These are phyloP conservation scores for Bombus breviceps DNA, from an alignment of 1,140 invertebrate species.

Conservation along the genomic window DNA sequence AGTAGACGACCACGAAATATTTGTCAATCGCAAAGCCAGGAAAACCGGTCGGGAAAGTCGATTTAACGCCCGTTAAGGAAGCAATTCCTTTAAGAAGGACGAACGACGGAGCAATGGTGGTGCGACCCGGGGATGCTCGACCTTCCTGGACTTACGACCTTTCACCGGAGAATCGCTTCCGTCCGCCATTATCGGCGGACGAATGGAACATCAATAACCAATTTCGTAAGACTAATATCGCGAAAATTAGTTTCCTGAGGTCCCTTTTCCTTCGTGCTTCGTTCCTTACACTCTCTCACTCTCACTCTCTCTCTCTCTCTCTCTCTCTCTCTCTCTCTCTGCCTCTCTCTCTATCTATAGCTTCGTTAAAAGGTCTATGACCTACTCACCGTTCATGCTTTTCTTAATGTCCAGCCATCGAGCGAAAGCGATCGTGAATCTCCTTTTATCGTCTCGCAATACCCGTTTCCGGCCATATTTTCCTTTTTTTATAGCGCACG, in stretches of 20 bases:
- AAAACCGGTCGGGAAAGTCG: constrained; percentile 62
- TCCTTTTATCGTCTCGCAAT: constrained; percentile 58
- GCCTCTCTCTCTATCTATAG: not conserved
- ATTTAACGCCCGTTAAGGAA: constrained; percentile 72
- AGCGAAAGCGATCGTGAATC: constrained; percentile 54
- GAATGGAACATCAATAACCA: constrained; percentile 79
- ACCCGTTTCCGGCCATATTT: constrained; percentile 10
- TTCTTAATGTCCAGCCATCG: constrained; percentile 60
- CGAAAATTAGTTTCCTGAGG: constrained; percentile 77
- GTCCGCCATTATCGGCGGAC: constrained; percentile 66
- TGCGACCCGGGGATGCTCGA: constrained; percentile 59
- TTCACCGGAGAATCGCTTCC: constrained; percentile 67
- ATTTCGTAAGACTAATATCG: constrained; percentile 80
- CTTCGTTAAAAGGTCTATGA: constrained; percentile 60
- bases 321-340: too few relatives aligned
- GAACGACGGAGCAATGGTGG: constrained; percentile 51
- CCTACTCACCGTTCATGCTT: constrained; percentile 44
- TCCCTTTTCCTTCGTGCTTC: constrained; percentile 39
- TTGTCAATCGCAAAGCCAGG: constrained; percentile 64
- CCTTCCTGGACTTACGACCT: constrained; percentile 64
- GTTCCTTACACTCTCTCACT: constrained; percentile 17
- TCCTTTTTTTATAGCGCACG: constrained; percentile 9
- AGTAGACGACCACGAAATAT: constrained; percentile 64
- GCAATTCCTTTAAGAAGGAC: constrained; percentile 69
- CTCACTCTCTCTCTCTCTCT: too few relatives aligned